Conservation (phyloP, 1,140 invertebrate species). For the Bicyclus anynana region DNA sequence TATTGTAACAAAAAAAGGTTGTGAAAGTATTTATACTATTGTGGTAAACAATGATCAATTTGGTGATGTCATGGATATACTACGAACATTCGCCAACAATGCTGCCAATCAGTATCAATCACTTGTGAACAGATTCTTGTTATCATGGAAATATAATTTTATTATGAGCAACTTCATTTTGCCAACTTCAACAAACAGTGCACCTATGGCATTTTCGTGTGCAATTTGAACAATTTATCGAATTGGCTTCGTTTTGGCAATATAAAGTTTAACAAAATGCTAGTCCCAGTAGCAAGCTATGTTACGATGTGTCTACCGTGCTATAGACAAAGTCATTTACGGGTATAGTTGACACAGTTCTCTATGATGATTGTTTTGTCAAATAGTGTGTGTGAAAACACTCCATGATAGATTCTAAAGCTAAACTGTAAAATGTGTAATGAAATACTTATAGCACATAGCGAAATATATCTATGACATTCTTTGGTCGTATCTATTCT, state of each 20-base stretch:
- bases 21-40: conserved; percentile 1
- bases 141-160: conserved; percentile 9
- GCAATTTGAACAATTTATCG: neutral
- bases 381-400: conserved; percentile 11
- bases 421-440: too few relatives aligned
- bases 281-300: neutral
- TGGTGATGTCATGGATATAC: neutral
- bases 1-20: neutral
- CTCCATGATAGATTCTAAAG: conserved; percentile 3
- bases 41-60: neutral
- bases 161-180: conserved; percentile 2
- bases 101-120: neutral
- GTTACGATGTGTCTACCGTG: neutral
- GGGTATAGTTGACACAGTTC: neutral
- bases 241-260: neutral
- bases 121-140: neutral
- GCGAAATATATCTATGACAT: too few relatives aligned
- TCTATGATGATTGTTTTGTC: neutral
- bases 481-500: too few relatives aligned
- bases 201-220: neutral
- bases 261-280: neutral
- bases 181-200: neutral
- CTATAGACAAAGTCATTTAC: neutral
- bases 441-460: too few relatives aligned
- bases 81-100: neutral